Percentiles rank a stretch among this genome's conserved stretches.
These are phyloP conservation scores for Neoitamus cyanurus DNA, from an alignment of 2,888 invertebrate species.

Conservation along the genomic window DNA sequence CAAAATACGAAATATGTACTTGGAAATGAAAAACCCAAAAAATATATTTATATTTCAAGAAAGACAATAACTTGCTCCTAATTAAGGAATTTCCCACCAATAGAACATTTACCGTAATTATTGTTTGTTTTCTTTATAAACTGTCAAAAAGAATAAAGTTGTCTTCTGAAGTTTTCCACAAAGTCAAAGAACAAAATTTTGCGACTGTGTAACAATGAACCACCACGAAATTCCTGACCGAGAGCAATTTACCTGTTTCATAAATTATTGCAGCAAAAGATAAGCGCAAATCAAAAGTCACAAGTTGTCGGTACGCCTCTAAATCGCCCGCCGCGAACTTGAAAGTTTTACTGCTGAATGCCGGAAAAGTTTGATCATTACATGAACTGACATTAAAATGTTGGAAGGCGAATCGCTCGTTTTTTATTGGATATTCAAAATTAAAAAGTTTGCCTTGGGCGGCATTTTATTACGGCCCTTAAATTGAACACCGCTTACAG, in stretches of 20 bases:
- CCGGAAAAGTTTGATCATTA: conserved; percentile 5
- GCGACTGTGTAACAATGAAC: not conserved
- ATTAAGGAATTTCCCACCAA: too few species aligned
- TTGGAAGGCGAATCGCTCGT: not conserved
- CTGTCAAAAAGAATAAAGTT: not conserved
- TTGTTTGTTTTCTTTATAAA: not conserved
- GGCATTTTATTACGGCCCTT: not conserved
- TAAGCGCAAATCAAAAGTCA: conserved; percentile 2
- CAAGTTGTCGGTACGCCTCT: not conserved
- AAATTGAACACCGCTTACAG: conserved; percentile 3
- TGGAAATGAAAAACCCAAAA: too few species aligned
- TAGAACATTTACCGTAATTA: too few species aligned
- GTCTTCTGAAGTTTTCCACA: not conserved
- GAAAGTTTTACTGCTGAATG: not conserved
- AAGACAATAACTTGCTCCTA: too few species aligned
- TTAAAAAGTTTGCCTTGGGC: conserved; percentile 6
- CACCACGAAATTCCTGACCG: not conserved
- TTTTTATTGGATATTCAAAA: conserved; percentile 14
- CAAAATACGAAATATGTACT: too few species aligned
- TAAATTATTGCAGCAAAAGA: conserved; percentile 20
- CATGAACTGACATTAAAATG: conserved; percentile 21
- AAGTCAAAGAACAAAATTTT: not conserved
- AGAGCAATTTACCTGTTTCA: not conserved
- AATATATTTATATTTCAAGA: too few species aligned
- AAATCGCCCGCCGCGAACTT: not conserved